phyloP scores from a whole-genome alignment of 2,113 vertebrate genomes.

The Salvelinus fontinalis region DNA sequence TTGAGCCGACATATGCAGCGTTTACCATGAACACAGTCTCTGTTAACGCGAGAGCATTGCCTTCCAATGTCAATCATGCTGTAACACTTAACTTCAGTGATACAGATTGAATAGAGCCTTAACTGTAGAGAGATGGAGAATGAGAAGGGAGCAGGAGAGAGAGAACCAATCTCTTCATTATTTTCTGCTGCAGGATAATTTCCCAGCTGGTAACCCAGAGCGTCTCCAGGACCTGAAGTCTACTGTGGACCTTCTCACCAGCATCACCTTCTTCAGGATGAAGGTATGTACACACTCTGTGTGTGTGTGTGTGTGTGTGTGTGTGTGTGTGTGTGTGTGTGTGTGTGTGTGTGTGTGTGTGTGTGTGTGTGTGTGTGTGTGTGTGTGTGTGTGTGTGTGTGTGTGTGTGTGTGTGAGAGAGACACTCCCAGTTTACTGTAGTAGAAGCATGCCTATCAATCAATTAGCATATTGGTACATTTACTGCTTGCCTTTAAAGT shows the following conservation, averaged over 20 bases:
- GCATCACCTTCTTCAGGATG: conserved; percentile 98
- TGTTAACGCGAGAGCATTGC: too few species aligned
- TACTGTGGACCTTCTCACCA: conserved; percentile 94
- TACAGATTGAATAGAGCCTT: too few species aligned
- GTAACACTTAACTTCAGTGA: too few species aligned
- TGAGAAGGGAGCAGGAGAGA: too few species aligned
- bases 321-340: background rate
- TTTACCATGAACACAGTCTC: too few species aligned
- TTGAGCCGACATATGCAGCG: too few species aligned
- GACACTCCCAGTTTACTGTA: conserved; percentile 16
- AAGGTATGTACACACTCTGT: conserved; percentile 76
- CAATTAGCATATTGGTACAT: conserved; percentile 18
- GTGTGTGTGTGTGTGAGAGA: background rate
- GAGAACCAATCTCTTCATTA: background rate
- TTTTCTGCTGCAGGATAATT: conserved; percentile 83
- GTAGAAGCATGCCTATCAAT: conserved; percentile 1
- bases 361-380: background rate
- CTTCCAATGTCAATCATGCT: too few species aligned
- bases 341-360: background rate
- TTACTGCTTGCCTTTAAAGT: conserved; percentile 3
- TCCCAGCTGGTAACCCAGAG: conserved; percentile 91
- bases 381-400: conserved; percentile 1
- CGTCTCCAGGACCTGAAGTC: conserved; percentile 95
- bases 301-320: conserved; percentile 2
- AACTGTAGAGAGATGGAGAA: too few species aligned